phyloP scores from a whole-genome alignment of 2,797 vertebrate genomes.

The Huso huso region DNA sequence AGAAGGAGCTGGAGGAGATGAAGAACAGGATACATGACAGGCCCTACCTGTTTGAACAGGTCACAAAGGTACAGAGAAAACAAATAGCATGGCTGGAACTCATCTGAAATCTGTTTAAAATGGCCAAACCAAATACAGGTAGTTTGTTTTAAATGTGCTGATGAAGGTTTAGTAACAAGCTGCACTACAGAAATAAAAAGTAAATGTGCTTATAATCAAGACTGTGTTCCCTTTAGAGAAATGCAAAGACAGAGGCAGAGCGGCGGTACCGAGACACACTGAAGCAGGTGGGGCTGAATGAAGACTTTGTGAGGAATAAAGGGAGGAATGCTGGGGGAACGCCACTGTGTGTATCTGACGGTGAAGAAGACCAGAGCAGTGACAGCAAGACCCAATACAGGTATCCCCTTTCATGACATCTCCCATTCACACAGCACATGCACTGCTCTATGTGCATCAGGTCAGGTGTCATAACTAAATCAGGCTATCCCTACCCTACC shows the following conservation, averaged over 20 bases:
- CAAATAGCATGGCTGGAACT: too few species aligned
- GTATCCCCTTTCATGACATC: constrained; percentile 41
- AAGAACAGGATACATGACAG: constrained; percentile 70
- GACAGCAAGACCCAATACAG: constrained; percentile 40
- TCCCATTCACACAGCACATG: constrained; percentile 19
- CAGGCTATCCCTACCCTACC: constrained; percentile 12
- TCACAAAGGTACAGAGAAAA: constrained; percentile 70
- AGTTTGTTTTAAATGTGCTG: too few species aligned
- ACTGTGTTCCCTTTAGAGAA: constrained; percentile 42
- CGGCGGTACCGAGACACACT: constrained; percentile 65
- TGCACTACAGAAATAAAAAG: not conserved
- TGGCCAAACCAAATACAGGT: too few species aligned
- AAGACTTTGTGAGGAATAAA: constrained; percentile 75
- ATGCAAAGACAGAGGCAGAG: constrained; percentile 69
- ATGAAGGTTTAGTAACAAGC: too few species aligned
- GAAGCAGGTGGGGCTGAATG: constrained; percentile 66
- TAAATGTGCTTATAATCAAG: not conserved
- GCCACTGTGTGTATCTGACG: constrained; percentile 21
- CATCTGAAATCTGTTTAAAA: too few species aligned
- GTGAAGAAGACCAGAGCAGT: constrained; percentile 32
- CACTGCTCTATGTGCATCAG: not conserved
- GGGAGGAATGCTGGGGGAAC: constrained; percentile 38
- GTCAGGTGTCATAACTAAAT: constrained; percentile 3
- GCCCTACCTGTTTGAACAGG: constrained; percentile 84
- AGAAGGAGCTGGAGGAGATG: constrained; percentile 78